These are phyloP conservation scores for Trissolcus brochymenae DNA, from an alignment of 2,888 invertebrate genomes.

Conservation along the genomic window DNA sequence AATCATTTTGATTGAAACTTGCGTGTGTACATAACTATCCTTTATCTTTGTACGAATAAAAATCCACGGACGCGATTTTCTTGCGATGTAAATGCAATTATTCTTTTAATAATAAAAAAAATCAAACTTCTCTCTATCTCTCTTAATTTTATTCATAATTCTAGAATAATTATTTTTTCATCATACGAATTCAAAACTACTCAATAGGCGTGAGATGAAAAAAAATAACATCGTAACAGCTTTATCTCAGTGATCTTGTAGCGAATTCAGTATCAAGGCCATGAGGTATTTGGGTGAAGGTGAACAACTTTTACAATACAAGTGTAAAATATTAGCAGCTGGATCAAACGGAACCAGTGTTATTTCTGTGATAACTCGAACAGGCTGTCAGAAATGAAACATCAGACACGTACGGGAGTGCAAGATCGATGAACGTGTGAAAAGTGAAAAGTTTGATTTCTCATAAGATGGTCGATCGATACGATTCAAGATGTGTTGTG, in stretches of 20 bases:
- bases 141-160: too few relatives aligned
- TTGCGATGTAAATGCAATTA: too few relatives aligned
- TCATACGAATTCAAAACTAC: too few relatives aligned
- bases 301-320: constrained; percentile 66
- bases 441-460: background rate
- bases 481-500: constrained; percentile 22
- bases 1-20: too few relatives aligned
- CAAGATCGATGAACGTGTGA: background rate
- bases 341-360: constrained; percentile 41
- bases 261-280: constrained; percentile 60
- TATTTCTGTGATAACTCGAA: constrained; percentile 16
- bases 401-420: background rate
- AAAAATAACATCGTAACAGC: constrained; percentile 5
- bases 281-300: constrained; percentile 61
- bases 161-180: too few relatives aligned
- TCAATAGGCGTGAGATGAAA: too few relatives aligned
- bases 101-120: too few relatives aligned
- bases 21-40: too few relatives aligned
- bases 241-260: constrained; percentile 38
- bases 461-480: background rate
- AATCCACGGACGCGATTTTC: too few relatives aligned
- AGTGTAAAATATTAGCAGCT: constrained; percentile 35
- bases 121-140: too few relatives aligned
- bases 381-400: background rate
- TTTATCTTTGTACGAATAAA: too few relatives aligned